Percentiles rank a stretch among this genome's conserved stretches.
These are phyloP conservation scores for Papilio xuthus DNA, from an alignment of 1,140 invertebrate species.

Conservation along the genomic window DNA sequence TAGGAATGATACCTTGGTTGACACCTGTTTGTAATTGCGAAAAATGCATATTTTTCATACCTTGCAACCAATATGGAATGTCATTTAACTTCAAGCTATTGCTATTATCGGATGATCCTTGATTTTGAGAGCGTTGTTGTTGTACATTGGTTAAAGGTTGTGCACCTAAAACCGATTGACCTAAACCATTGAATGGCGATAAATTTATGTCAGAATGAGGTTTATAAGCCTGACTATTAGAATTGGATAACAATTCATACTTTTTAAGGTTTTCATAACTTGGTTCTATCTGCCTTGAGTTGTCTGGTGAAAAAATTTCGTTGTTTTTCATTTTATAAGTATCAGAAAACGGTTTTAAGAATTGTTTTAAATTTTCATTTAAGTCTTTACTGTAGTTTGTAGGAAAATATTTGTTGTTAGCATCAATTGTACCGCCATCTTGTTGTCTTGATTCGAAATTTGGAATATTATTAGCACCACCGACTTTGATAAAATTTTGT, in stretches of 20 bases:
- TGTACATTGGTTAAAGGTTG: conserved; percentile 57
- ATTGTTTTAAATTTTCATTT: conserved; percentile 61
- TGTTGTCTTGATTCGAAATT: conserved; percentile 60
- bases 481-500: conserved; percentile 78
- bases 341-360: conserved; percentile 59
- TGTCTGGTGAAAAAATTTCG: conserved; percentile 52
- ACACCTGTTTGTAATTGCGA: conserved; percentile 59
- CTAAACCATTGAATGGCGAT: conserved; percentile 42
- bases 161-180: conserved; percentile 51
- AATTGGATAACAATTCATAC: conserved; percentile 51
- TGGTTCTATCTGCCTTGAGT: conserved; percentile 55
- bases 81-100: conserved; percentile 71
- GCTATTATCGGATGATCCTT: conserved; percentile 52
- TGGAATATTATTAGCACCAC: conserved; percentile 72
- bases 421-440: conserved; percentile 46
- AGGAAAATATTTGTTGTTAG: conserved; percentile 53
- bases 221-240: conserved; percentile 21
- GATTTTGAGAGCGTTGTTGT: conserved; percentile 56
- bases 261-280: conserved; percentile 54
- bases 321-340: conserved; percentile 64
- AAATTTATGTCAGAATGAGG: conserved; percentile 40
- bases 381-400: conserved; percentile 60
- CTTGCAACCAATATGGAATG: conserved; percentile 67
- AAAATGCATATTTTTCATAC: conserved; percentile 53
- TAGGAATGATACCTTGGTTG: conserved; percentile 60